Percentiles rank a stretch among this genome's conserved stretches.
These are phyloP conservation scores for Siphlonurus alternatus DNA, from an alignment of 2,888 invertebrate genomes.

Conservation along the genomic window DNA sequence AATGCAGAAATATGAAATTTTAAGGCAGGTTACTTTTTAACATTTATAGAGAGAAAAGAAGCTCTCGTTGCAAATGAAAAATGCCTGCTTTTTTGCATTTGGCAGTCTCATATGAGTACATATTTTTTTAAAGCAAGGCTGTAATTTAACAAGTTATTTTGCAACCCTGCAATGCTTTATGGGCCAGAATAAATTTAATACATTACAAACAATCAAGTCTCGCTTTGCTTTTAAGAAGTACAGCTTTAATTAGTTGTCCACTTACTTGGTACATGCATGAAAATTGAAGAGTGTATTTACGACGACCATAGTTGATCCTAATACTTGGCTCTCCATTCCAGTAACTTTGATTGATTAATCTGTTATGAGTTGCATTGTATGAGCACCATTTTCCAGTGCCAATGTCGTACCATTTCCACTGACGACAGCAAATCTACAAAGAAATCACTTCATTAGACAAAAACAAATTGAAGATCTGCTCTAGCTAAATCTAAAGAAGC, in stretches of 20 bases:
- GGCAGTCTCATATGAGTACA: too few relatives aligned
- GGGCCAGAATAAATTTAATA: background rate
- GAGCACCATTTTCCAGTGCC: constrained; percentile 64
- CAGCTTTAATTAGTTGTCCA: background rate
- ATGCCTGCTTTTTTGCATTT: too few relatives aligned
- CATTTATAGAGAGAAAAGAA: too few relatives aligned
- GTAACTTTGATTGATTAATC: constrained; percentile 60
- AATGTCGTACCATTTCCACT: constrained; percentile 73
- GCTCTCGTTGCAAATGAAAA: too few relatives aligned
- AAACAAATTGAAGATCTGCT: too few relatives aligned
- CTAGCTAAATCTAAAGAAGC: too few relatives aligned
- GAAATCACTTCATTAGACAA: too few relatives aligned
- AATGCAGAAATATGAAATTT: background rate
- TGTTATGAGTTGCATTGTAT: constrained; percentile 53
- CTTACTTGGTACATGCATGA: constrained; percentile 58
- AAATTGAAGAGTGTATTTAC: constrained; percentile 61
- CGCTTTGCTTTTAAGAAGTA: too few relatives aligned
- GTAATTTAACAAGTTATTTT: too few relatives aligned
- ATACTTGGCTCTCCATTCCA: constrained; percentile 49
- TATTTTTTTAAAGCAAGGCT: too few relatives aligned
- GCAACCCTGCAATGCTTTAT: background rate
- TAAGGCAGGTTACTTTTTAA: too few relatives aligned
- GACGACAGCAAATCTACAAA: constrained; percentile 12
- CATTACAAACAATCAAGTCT: background rate
- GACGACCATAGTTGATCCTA: constrained; percentile 51